phyloP scores from a whole-genome alignment of 2,797 vertebrate genomes.

The Hemibagrus guttatus region DNA sequence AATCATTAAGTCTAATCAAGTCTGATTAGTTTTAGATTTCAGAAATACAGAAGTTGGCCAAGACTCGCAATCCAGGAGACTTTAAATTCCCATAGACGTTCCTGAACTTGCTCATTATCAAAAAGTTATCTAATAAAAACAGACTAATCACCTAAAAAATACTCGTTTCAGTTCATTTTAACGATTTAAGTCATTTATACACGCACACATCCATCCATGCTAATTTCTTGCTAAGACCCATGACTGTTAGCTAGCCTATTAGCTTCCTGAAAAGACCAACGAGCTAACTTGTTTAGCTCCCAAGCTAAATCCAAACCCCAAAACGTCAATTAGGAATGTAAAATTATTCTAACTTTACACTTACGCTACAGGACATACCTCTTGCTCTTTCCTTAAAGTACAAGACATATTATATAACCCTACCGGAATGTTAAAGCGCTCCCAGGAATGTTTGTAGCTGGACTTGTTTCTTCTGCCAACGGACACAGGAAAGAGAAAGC shows the following conservation, averaged over 20 bases:
- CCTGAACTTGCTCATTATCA: neutral
- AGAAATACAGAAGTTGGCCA: neutral
- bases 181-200: neutral
- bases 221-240: neutral
- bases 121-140: neutral
- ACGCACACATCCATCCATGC: too few species aligned
- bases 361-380: neutral
- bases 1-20: neutral
- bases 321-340: neutral
- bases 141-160: too few species aligned
- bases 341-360: neutral
- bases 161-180: too few species aligned
- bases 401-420: neutral
- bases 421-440: constrained; percentile 47
- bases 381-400: neutral
- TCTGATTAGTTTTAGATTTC: neutral
- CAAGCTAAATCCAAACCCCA: neutral
- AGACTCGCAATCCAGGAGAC: neutral
- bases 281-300: constrained; percentile 23
- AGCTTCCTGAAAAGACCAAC: constrained; percentile 7
- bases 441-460: constrained; percentile 40
- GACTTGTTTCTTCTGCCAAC: constrained; percentile 52
- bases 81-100: neutral
- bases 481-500: constrained; percentile 55
- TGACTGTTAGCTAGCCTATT: constrained; percentile 11